Evolutionary conservation across 2,888 invertebrate genomes (phyloP).

Genomic region (Leuctra nigra): DNA sequence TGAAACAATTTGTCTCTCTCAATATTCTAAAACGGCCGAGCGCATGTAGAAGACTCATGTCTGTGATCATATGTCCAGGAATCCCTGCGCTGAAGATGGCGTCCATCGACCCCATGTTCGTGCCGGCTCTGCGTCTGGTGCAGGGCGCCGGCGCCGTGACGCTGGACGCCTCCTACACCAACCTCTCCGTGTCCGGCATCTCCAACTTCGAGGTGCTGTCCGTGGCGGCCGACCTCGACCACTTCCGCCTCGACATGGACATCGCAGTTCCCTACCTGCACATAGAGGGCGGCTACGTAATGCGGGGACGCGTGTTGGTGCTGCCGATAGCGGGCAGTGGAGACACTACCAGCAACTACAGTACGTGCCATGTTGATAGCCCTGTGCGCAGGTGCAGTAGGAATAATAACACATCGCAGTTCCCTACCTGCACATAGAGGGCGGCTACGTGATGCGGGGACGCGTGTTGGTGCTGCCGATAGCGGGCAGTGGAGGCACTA

Average conservation of each 20-base stretch:
- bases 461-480: constrained; percentile 27
- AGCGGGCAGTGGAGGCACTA: constrained; percentile 26
- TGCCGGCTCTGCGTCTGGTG: constrained; percentile 22
- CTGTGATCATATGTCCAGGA: constrained; percentile 15
- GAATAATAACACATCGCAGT: constrained; percentile 19
- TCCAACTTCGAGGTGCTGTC: constrained; percentile 24
- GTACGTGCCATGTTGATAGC: too few relatives aligned
- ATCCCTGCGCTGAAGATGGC: constrained; percentile 33
- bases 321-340: constrained; percentile 28
- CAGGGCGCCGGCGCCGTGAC: constrained; percentile 29
- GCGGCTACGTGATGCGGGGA: constrained; percentile 26
- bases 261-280: constrained; percentile 23
- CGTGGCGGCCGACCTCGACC: constrained; percentile 23
- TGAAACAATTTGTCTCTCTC: too few relatives aligned
- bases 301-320: constrained; percentile 26
- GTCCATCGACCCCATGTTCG: constrained; percentile 34
- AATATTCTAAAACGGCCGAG: too few relatives aligned
- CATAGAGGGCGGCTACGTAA: constrained; percentile 22
- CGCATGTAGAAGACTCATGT: too few relatives aligned
- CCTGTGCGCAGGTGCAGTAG: too few relatives aligned
- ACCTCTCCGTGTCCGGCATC: constrained; percentile 27
- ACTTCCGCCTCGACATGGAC: constrained; percentile 24
- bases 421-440: constrained; percentile 24
- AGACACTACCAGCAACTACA: constrained; percentile 29
- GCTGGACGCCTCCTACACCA: constrained; percentile 32